Evolutionary conservation across 2,113 vertebrate genomes (phyloP), one percentile per base, ranked within the genome.

Genomic region (Gyps fulvus): DNA sequence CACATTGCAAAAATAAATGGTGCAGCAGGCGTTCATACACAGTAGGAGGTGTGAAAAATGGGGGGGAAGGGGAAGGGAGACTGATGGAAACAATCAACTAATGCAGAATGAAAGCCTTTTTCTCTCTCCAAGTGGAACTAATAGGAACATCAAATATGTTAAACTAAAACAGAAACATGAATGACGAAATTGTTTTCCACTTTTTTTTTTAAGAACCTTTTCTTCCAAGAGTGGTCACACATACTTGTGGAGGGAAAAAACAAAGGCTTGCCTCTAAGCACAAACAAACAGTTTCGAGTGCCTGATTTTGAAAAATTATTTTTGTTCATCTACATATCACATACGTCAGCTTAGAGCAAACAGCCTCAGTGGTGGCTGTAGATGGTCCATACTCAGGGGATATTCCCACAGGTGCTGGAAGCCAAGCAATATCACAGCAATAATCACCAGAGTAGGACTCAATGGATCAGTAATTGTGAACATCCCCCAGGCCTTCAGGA

Each of bases 1-100:
- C 95, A 96, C 94, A 67, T 59, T 96, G 89, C 86, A 97, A 96
- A 96, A 97, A 88, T 96, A 95, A 97, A 95, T 96, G 84, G 93
- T 95, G 94, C 93, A 91, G 89, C 88, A 91, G 92, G 94, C 87
- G 0, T 86, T 96, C 90, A 54, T 92, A 79, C 97, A 97, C 96
- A 97, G 97, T 95, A 96, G 97, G 96, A 97, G 94, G 97, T 97
- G 97, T 98, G 97, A 97, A 97, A 97, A 97, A 93, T 85, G 36
- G 84, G 90, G 91, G 77, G 40, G 54, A 47, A 88, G 70, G 65
- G 47, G 47, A 92, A 93, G 95, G 67, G 55, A 86, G 76, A 94
- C 91, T 94, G 94, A 95, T 88, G 96, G 95, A 97, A 98, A 95
- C 94, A 97, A 97, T 97, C 96, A 96, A 17, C 83, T 95, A 94